Evolutionary conservation across 2,888 invertebrate species (phyloP).

Genomic region (Zaprionus lineosus): DNA sequence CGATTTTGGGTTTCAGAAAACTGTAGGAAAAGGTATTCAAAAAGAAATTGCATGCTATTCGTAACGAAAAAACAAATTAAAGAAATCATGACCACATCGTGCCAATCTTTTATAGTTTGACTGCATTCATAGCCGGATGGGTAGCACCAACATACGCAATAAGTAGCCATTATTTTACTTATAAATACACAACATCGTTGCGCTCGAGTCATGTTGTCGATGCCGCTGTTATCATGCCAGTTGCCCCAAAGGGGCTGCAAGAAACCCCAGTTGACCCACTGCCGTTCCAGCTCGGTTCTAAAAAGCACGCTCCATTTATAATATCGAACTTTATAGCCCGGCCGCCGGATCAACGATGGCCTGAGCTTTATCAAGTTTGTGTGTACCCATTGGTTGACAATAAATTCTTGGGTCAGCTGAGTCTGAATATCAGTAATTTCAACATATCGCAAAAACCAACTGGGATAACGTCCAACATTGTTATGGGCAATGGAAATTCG

Average conservation of each 20-base stretch:
- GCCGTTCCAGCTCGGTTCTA: conserved; percentile 3
- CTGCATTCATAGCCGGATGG: conserved; percentile 15
- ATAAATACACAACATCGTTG: conserved; percentile 49
- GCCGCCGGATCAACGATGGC: conserved; percentile 21
- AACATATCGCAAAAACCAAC: conserved; percentile 47
- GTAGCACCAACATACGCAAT: no score
- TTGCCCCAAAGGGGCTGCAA: conserved; percentile 57
- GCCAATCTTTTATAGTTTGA: conserved; percentile 7
- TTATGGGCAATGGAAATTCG: conserved; percentile 45
- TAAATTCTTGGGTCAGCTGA: conserved; percentile 41
- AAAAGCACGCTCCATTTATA: conserved; percentile 16
- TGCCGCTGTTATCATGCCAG: conserved; percentile 38
- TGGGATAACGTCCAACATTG: conserved; percentile 57
- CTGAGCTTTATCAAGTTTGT: conserved; percentile 25
- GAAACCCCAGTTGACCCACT: conserved; percentile 53
- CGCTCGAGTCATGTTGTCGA: conserved; percentile 43
- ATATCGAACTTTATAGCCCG: conserved; percentile 35
- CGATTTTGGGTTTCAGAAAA: no score
- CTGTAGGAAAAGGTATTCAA: no score
- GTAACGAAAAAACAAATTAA: no score
- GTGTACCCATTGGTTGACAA: conserved; percentile 47
- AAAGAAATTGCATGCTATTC: no score
- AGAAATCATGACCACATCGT: no score
- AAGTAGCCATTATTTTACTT: conserved; percentile 32
- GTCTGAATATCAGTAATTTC: conserved; percentile 51